Evolutionary conservation across 2,113 vertebrate genomes (phyloP).

Genomic region (Paramisgurnus dabryanus): DNA sequence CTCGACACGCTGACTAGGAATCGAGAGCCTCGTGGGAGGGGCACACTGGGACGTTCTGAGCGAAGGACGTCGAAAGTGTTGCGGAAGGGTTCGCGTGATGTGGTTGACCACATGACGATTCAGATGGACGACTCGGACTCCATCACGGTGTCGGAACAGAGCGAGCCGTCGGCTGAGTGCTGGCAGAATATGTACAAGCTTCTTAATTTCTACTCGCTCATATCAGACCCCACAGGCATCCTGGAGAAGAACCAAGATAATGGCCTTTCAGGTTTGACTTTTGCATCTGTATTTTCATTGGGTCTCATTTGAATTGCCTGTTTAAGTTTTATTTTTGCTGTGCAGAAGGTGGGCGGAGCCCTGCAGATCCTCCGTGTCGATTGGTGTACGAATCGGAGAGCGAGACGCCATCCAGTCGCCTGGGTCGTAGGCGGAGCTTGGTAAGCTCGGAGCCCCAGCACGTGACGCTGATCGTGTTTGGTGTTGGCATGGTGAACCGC

Average conservation of each 20-base stretch:
- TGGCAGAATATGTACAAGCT: slow-evolving; percentile 99
- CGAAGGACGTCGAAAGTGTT: slow-evolving; percentile 93
- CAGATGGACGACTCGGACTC: slow-evolving; percentile 99
- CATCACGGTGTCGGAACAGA: slow-evolving; percentile 97
- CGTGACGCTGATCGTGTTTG: slow-evolving; percentile 94
- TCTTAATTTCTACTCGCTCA: slow-evolving; percentile 97
- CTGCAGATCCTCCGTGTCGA: slow-evolving; percentile 83
- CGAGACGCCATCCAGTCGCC: slow-evolving; percentile 77
- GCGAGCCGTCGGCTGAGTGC: slow-evolving; percentile 96
- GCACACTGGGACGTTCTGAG: slow-evolving; percentile 87
- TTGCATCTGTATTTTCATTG: background rate
- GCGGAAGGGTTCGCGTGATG: slow-evolving; percentile 94
- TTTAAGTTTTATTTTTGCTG: background rate
- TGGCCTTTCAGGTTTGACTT: slow-evolving; percentile 81
- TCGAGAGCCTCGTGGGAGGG: slow-evolving; percentile 87
- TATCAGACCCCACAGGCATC: slow-evolving; percentile 96
- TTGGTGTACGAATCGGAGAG: slow-evolving; percentile 93
- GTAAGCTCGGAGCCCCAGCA: slow-evolving; percentile 89
- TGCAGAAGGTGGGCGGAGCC: slow-evolving; percentile 79
- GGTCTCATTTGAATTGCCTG: background rate
- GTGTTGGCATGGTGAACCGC: slow-evolving; percentile 97
- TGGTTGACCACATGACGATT: slow-evolving; percentile 93
- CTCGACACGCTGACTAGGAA: slow-evolving; percentile 75
- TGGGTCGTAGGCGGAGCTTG: slow-evolving; percentile 83
- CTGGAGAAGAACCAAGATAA: slow-evolving; percentile 92